phyloP scores from a whole-genome alignment of 2,888 invertebrate genomes.

The Rhyacophila evoluta region DNA sequence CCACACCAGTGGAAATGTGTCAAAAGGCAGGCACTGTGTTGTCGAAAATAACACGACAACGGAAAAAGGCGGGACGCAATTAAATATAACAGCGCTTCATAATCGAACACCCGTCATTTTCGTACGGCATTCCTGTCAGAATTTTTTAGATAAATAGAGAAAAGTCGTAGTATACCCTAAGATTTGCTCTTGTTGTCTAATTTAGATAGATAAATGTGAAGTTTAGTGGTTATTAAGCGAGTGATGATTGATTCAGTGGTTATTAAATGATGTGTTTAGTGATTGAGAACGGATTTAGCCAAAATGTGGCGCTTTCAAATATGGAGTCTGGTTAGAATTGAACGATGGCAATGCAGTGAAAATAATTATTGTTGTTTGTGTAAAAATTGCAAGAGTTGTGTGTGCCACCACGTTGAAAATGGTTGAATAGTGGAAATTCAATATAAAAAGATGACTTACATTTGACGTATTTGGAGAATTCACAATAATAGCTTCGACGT shows the following conservation, averaged over 20 bases:
- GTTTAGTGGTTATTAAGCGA: not conserved
- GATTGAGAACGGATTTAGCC: conserved; percentile 17
- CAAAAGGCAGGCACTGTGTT: conserved; percentile 25
- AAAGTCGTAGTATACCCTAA: not conserved
- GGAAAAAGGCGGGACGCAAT: conserved; percentile 28
- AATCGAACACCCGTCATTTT: conserved; percentile 13
- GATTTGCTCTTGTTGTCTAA: not conserved
- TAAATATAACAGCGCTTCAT: conserved; percentile 1
- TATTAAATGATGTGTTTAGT: conserved; percentile 14
- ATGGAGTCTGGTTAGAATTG: conserved; percentile 19
- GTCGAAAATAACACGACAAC: conserved; percentile 17
- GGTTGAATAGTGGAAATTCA: conserved; percentile 27
- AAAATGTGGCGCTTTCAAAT: conserved; percentile 18
- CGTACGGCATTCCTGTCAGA: not conserved
- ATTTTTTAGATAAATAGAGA: not conserved
- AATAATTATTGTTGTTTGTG: conserved; percentile 9
- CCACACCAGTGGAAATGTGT: conserved; percentile 17
- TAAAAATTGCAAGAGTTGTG: conserved; percentile 8
- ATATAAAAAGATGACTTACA: not conserved
- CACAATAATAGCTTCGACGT: not conserved
- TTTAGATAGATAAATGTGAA: not conserved
- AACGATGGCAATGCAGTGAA: conserved; percentile 7
- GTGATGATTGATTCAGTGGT: conserved; percentile 10
- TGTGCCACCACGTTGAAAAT: conserved; percentile 33
- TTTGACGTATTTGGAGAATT: not conserved